phyloP scores from a whole-genome alignment of 2,888 invertebrate species.

The Melieria crassipennis region DNA sequence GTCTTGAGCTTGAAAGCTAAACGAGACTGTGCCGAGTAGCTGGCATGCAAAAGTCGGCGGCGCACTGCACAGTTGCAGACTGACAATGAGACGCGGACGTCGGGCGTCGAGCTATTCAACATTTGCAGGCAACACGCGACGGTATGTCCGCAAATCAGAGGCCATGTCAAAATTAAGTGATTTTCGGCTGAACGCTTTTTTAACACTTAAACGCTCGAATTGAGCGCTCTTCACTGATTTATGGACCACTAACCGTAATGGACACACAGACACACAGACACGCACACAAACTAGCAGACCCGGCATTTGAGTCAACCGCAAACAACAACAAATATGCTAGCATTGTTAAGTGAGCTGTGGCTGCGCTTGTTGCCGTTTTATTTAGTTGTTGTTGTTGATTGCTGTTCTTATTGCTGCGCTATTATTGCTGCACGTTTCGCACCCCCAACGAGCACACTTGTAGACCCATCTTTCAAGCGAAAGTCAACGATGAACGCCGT shows the following conservation, averaged over 20 bases:
- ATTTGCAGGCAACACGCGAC: too few relatives aligned
- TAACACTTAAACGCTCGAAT: slow-evolving; percentile 39
- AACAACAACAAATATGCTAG: slow-evolving; percentile 1
- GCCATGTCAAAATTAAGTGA: slow-evolving; percentile 8
- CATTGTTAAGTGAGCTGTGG: slow-evolving; percentile 13
- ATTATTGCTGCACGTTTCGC: slow-evolving; percentile 22
- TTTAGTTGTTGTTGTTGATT: too few relatives aligned
- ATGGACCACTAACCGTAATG: slow-evolving; percentile 6
- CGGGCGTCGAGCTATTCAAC: too few relatives aligned
- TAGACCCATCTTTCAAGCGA: too few relatives aligned
- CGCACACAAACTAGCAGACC: too few relatives aligned
- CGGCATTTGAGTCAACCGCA: not conserved
- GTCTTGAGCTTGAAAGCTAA: slow-evolving; percentile 46
- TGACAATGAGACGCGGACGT: too few relatives aligned
- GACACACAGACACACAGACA: too few relatives aligned
- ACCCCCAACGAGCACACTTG: slow-evolving; percentile 5
- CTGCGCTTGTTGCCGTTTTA: not conserved
- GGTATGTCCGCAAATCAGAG: not conserved
- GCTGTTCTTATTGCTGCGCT: too few relatives aligned
- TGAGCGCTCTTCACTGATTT: slow-evolving; percentile 29
- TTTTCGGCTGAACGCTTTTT: slow-evolving; percentile 31
- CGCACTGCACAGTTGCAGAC: too few relatives aligned
- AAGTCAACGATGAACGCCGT: not conserved
- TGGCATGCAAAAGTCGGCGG: not conserved
- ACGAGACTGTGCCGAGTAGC: slow-evolving; percentile 36